Evolutionary conservation across 2,113 vertebrate genomes (phyloP).

Genomic region (Agapornis roseicollis): DNA sequence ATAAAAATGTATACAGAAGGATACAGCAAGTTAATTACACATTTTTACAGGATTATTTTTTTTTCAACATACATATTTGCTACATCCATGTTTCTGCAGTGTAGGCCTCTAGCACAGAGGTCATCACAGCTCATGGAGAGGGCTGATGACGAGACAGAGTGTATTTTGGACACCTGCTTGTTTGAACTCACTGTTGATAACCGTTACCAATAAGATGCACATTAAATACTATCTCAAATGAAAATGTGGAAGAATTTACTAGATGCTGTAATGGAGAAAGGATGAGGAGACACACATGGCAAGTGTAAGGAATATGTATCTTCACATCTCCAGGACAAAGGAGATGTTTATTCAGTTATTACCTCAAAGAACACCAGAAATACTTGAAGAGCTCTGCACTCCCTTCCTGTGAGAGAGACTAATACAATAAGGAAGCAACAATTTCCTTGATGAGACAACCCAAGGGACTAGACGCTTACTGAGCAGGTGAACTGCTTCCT

Average conservation of each 20-base stretch:
- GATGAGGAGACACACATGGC: background rate
- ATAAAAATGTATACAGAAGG: background rate
- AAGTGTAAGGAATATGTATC: background rate
- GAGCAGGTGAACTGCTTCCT: background rate
- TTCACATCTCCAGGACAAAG: background rate
- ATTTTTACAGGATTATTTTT: background rate
- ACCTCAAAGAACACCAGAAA: background rate
- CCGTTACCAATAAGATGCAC: background rate
- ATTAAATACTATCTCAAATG: background rate
- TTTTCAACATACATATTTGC: background rate
- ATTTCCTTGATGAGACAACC: slow-evolving; percentile 30
- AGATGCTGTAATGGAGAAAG: background rate
- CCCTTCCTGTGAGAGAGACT: background rate
- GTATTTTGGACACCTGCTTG: background rate
- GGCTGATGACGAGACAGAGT: background rate
- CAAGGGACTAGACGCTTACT: background rate
- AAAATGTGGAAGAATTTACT: background rate
- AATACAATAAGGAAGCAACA: slow-evolving; percentile 9
- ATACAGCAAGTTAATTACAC: background rate
- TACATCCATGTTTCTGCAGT: background rate
- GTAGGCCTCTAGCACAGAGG: background rate
- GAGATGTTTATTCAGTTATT: background rate
- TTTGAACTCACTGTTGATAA: background rate
- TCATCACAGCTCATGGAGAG: background rate
- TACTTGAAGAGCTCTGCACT: background rate